A percentile compares a stretch with the other conserved stretches of the same genome.
phyloP scores from a whole-genome alignment of 2,113 vertebrate genomes.

The Thunnus thynnus region DNA sequence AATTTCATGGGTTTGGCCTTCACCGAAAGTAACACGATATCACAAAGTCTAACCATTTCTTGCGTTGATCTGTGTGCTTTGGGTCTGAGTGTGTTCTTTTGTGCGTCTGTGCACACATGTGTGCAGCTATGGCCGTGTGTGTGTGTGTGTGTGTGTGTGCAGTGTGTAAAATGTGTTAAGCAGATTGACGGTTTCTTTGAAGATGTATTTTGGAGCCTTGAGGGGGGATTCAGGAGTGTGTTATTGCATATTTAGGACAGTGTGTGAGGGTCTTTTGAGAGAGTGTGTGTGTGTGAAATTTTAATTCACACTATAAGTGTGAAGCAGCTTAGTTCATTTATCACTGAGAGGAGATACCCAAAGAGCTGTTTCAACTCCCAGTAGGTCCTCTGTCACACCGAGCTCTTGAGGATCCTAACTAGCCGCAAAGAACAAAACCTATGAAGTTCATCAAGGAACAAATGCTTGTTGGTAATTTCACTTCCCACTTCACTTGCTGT shows the following conservation, averaged over 20 bases:
- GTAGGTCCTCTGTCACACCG: slow-evolving; percentile 51
- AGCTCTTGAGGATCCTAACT: slow-evolving; percentile 50
- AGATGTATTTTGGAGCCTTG: slow-evolving; percentile 72
- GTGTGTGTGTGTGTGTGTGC: slow-evolving; percentile 16
- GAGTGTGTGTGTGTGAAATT: slow-evolving; percentile 76
- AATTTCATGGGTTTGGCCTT: slow-evolving; percentile 62
- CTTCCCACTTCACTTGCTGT: slow-evolving; percentile 1
- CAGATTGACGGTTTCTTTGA: slow-evolving; percentile 74
- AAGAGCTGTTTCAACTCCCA: slow-evolving; percentile 68
- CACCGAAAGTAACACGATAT: slow-evolving; percentile 52
- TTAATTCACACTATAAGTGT: slow-evolving; percentile 80
- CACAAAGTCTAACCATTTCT: slow-evolving; percentile 57
- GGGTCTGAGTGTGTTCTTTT: slow-evolving; percentile 52
- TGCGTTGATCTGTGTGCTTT: slow-evolving; percentile 58
- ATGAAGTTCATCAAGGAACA: slow-evolving; percentile 44
- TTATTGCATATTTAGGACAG: slow-evolving; percentile 78
- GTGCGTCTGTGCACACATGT: slow-evolving; percentile 4
- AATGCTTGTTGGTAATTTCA: slow-evolving; percentile 18
- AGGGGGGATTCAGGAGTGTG: slow-evolving; percentile 69
- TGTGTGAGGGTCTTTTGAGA: slow-evolving; percentile 70
- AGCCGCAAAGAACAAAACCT: slow-evolving; percentile 43
- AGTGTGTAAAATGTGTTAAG: slow-evolving; percentile 67
- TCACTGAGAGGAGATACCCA: slow-evolving; percentile 64
- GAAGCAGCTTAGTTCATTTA: slow-evolving; percentile 76
- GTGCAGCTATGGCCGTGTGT: slow-evolving; percentile 32